Conservation (phyloP, 2,888 invertebrate genomes). For the Gymnosoma rotundatum region DNA sequence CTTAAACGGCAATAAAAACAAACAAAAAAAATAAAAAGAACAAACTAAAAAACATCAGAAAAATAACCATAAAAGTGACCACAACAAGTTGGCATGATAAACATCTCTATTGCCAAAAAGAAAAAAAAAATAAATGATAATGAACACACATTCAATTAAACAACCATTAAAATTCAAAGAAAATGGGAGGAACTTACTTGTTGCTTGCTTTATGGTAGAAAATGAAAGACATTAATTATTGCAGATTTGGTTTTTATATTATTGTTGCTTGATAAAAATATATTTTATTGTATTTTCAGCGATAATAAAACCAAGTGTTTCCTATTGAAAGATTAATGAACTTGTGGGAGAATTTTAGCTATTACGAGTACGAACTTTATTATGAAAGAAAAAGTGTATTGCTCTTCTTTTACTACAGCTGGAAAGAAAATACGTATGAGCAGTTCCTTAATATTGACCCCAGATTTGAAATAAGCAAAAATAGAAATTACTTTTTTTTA, state of each 20-base stretch:
- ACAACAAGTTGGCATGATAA: conserved; percentile 39
- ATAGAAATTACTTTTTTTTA: too few species aligned
- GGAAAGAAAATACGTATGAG: too few species aligned
- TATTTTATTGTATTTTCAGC: background rate
- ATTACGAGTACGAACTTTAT: too few species aligned
- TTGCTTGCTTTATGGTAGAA: background rate
- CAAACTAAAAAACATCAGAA: background rate
- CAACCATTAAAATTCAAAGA: background rate
- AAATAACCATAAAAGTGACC: conserved; percentile 35
- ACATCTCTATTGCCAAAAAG: background rate
- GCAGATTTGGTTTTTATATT: too few species aligned
- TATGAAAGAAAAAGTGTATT: too few species aligned
- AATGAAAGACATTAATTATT: background rate
- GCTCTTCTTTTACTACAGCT: too few species aligned
- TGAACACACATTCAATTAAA: background rate
- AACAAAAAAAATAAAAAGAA: conserved; percentile 15
- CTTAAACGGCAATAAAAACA: conserved; percentile 17
- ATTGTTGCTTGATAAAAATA: background rate
- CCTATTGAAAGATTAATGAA: background rate
- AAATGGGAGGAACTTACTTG: background rate
- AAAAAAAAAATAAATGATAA: too few species aligned
- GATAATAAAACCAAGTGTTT: background rate
- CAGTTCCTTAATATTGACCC: too few species aligned
- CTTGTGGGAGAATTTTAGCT: too few species aligned
- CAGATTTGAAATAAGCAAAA: too few species aligned